Percentiles rank a stretch among this genome's conserved stretches.
These are phyloP conservation scores for Halisarca cf. caerulea DNA, from an alignment of 37 sponge, comb jelly and placozoan genomes.

Conservation along the genomic window DNA sequence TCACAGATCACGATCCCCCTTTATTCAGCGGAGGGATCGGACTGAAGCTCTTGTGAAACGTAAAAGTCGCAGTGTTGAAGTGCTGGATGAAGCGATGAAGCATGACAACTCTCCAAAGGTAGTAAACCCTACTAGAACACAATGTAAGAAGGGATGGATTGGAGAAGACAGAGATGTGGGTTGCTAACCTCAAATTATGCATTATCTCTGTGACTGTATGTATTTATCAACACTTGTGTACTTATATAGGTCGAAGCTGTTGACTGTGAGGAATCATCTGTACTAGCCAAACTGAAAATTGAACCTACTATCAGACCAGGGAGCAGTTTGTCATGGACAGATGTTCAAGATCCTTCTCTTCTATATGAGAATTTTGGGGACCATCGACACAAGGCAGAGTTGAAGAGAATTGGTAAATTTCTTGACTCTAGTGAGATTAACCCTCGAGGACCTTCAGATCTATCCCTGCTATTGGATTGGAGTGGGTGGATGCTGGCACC, in stretches of 20 bases:
- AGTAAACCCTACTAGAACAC: not conserved
- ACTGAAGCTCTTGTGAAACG: not conserved
- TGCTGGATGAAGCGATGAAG: not conserved
- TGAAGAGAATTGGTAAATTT: constrained; percentile 52
- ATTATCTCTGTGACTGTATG: not conserved
- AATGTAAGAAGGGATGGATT: constrained; percentile 4
- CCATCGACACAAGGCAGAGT: constrained; percentile 51
- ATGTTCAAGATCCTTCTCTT: not conserved
- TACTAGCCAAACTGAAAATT: not conserved
- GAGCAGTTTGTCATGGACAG: not conserved
- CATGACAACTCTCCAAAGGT: not conserved
- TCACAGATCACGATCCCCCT: constrained; percentile 14
- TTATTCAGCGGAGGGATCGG: not conserved
- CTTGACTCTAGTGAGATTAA: constrained; percentile 39
- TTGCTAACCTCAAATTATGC: too few species aligned
- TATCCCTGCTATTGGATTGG: constrained; percentile 63
- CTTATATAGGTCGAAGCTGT: not conserved
- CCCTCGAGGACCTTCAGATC: constrained; percentile 47
- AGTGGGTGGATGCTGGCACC: constrained; percentile 78
- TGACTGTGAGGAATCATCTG: not conserved
- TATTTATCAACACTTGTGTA: not conserved
- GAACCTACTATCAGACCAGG: not conserved
- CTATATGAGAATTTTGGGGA: constrained; percentile 65
- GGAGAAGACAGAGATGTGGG: not conserved
- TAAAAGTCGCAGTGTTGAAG: constrained; percentile 7